Conservation (phyloP, 2,113 vertebrate species). For the Scatophagus argus region DNA sequence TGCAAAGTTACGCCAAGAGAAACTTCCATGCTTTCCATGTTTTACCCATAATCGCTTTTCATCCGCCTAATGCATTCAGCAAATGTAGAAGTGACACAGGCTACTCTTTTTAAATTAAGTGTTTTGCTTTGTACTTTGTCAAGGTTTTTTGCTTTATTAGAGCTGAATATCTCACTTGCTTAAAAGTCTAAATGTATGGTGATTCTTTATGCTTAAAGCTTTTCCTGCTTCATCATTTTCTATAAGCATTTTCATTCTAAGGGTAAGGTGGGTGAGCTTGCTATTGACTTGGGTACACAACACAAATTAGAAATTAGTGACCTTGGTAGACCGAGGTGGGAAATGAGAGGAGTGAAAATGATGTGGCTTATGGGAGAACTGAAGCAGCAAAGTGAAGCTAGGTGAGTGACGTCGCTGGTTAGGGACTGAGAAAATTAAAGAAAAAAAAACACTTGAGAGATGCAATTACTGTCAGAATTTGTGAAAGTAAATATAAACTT, state of each 20-base stretch:
- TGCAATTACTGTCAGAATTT: not conserved
- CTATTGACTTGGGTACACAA: not conserved
- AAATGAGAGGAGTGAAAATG: not conserved
- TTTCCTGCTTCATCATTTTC: not conserved
- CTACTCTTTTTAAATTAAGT: not conserved
- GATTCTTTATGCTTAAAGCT: too few relatives aligned
- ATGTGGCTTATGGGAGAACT: not conserved
- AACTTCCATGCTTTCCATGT: not conserved
- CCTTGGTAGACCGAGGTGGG: not conserved
- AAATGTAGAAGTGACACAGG: not conserved
- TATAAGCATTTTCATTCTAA: not conserved
- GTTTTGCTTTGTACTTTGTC: not conserved
- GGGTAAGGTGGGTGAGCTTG: not conserved
- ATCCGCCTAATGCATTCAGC: conserved; percentile 14
- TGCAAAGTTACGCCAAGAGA: conserved; percentile 31
- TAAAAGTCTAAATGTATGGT: not conserved
- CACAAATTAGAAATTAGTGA: not conserved
- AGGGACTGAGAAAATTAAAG: not conserved
- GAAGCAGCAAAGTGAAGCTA: not conserved
- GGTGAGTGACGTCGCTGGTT: not conserved
- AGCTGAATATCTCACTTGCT: not conserved
- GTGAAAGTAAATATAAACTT: not conserved
- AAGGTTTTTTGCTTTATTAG: not conserved
- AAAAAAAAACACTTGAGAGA: not conserved
- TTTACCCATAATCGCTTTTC: not conserved